Base-by-base conservation (phyloP, 2,797 vertebrate genomes). In the Chelon labrosus region DNA sequence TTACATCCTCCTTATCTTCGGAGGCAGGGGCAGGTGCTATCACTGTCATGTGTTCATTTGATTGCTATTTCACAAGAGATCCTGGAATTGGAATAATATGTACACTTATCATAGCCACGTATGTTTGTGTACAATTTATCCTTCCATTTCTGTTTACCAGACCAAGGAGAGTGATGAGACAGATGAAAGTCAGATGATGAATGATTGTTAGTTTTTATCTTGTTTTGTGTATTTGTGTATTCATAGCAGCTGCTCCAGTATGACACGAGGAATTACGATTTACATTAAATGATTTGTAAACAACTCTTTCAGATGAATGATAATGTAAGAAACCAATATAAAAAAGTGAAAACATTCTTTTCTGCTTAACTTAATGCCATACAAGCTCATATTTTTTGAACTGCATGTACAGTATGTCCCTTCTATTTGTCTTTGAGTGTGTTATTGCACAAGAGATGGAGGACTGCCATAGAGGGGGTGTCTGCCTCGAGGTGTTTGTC, bases 1-100 rank as follows among this genome's bases (percentile, higher is more conserved):
- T 89, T 89, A 88, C 74, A 83, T 80, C 74, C 69, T 74, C 62
- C 84, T 92, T 92, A 91, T 92, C 89, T 88, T 79, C 66, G 83
- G 71, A 70, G 63, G 69, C 83, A 84, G 77, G 71, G 79, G 72
- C 69, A 82, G 85, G 86, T 87, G 86, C 72, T 82, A 53, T 63
- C 74, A 19, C 66, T 76, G 80, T 80, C 79, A 44, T 83, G 63
- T 73, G 75, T 84, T 85, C 65, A 80, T 88, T 85, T 75, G 70
- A 49, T 61, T 77, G 62, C 49, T 67, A 68, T 80, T 85, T 77
- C 65, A 79, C 56, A 68, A 62, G 65, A 70, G 73, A 80, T 51
- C 44, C 69, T 65, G 19, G 62, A 80, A 80, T 67, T 83, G 57
- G 60, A 89, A 74, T 83, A 52, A 59, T 56, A 65, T 68, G 22